A percentile compares a stretch with the other conserved stretches of the same genome.
phyloP scores from a whole-genome alignment of 2,888 invertebrate species.

The Spialia ferax region DNA sequence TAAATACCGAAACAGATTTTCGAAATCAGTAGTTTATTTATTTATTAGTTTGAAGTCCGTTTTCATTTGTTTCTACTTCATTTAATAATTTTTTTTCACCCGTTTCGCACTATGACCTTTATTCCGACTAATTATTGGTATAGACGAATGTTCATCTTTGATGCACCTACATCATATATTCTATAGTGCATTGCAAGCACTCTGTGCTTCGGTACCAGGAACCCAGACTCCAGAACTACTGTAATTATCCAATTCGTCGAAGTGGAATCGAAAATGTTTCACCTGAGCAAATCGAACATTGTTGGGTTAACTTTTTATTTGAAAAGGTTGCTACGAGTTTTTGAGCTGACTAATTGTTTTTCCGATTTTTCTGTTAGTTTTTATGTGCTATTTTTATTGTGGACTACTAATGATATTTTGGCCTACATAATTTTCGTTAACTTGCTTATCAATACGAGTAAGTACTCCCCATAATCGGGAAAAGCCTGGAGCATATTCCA shows the following conservation, averaged over 20 bases:
- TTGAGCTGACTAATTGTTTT: constrained; percentile 14
- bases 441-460: too few relatives aligned
- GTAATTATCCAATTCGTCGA: constrained; percentile 20
- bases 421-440: neutral
- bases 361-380: neutral
- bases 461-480: too few relatives aligned
- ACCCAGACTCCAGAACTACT: constrained; percentile 1
- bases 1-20: too few relatives aligned
- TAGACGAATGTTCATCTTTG: too few relatives aligned
- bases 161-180: neutral
- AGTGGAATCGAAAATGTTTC: constrained; percentile 11
- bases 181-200: neutral
- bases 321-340: constrained; percentile 3
- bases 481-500: too few relatives aligned
- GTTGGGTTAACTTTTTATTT: constrained; percentile 13
- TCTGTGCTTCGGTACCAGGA: neutral
- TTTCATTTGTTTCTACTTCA: too few relatives aligned
- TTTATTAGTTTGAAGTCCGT: too few relatives aligned
- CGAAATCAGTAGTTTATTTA: too few relatives aligned
- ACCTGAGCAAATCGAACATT: constrained; percentile 12
- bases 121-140: too few relatives aligned
- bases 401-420: neutral
- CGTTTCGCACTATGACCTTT: too few relatives aligned
- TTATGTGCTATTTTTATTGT: neutral
- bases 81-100: too few relatives aligned